Evolutionary conservation across 2,797 vertebrate genomes (phyloP), one percentile per base, ranked within the genome.

Genomic region (Sebastes goodei): DNA sequence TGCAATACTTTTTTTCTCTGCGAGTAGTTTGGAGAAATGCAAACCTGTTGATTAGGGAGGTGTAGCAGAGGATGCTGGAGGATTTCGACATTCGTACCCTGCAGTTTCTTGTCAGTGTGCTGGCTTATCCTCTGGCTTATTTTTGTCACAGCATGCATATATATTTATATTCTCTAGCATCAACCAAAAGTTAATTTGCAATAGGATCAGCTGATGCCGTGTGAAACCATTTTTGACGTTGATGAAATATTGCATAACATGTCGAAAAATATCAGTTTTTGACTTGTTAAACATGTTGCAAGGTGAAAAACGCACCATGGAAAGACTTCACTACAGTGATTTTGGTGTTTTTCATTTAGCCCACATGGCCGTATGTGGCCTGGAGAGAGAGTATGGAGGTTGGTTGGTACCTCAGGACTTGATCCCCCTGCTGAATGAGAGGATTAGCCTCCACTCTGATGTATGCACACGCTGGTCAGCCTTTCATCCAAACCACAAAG

Each of bases 21-120:
- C 2, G 9, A 82, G 42, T 69, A 83, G 78, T 92, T 84, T 84
- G 38, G 64, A 32, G 76, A 80, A 81, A 85, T 78, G 38, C 59
- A 65, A 79, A 95, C 93, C 93, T 96, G 93, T 94, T 94, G 94
- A 94, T 88, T 73, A 12, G 12, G 29, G 61, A 77, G 30, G 29
- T 69, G 82, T 35, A 23, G 52, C 33, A 38, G 62, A 65, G 11
- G 55, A 67, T 21, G 63, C 73, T 79, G 30, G 20, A 71, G 23
- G 21, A 60, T 55, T 83, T 74, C 6, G 4, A 10, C 38, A 23
- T 73, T 63, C 9, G 21, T 3, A 20, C 2, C 25, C 15, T 23
- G 60, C 71, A 80, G 55, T 30, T 66, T 80, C 32, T 25, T 29
- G 23, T 29, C 17, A 55, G 15, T 6, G 33, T 42, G 42, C 46